Evolutionary conservation across 2,888 invertebrate genomes (phyloP).

Genomic region (Steromphala cineraria): DNA sequence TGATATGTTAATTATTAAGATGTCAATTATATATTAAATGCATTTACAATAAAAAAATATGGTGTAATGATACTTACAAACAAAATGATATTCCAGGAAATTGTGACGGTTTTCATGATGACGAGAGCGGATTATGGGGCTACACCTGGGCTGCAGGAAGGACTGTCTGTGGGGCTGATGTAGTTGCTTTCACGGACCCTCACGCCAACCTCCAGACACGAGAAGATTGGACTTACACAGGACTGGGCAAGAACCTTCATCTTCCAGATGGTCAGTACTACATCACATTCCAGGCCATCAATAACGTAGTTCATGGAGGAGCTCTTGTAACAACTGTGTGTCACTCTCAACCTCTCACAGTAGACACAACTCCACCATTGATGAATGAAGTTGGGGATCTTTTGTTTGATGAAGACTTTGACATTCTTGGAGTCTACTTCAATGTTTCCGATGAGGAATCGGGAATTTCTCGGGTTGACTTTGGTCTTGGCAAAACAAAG

Average conservation of each 20-base stretch:
- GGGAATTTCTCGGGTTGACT: constrained; percentile 52
- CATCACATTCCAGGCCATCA: constrained; percentile 55
- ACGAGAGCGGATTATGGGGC: constrained; percentile 60
- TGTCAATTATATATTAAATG: too few species aligned
- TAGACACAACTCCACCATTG: constrained; percentile 56
- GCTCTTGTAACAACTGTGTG: constrained; percentile 61
- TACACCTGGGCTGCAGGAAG: constrained; percentile 60
- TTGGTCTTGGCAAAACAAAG: constrained; percentile 61
- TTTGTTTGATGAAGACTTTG: constrained; percentile 60
- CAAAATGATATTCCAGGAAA: constrained; percentile 44
- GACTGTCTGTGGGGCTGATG: constrained; percentile 47
- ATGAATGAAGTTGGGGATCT: constrained; percentile 50
- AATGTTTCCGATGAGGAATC: constrained; percentile 47
- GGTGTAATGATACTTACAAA: too few species aligned
- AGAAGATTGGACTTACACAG: constrained; percentile 59
- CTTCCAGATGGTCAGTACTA: constrained; percentile 58
- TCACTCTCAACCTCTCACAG: constrained; percentile 52
- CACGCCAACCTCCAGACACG: constrained; percentile 48
- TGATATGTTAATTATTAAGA: too few species aligned
- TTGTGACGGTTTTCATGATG: constrained; percentile 63
- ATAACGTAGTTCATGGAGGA: constrained; percentile 53
- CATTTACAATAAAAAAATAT: too few species aligned
- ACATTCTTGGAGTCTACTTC: constrained; percentile 55
- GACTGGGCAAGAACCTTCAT: constrained; percentile 49
- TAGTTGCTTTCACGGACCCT: constrained; percentile 50